phyloP scores from a whole-genome alignment of 2,113 vertebrate genomes.

The Anolis carolinensis region DNA sequence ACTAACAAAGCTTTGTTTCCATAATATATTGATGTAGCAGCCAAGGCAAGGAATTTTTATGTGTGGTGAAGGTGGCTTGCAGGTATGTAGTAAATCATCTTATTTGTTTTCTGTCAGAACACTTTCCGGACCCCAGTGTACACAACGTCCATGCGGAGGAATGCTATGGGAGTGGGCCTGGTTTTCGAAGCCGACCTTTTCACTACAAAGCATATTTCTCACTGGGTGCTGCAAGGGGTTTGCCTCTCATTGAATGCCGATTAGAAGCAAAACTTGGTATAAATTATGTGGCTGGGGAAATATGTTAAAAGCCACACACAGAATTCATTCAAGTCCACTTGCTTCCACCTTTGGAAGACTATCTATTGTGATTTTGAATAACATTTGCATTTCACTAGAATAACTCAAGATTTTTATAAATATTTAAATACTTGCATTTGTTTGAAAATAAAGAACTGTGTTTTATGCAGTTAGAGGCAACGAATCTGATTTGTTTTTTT shows the following conservation, averaged over 20 bases:
- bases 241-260: conserved; percentile 90
- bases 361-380: background rate
- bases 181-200: conserved; percentile 93
- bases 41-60: background rate
- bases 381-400: background rate
- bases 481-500: background rate
- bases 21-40: background rate
- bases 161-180: conserved; percentile 89
- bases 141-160: conserved; percentile 89
- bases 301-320: background rate
- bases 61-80: background rate
- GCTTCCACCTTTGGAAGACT: background rate
- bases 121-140: conserved; percentile 92
- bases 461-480: background rate
- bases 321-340: background rate
- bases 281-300: rapidly evolving
- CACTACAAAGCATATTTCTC: conserved; percentile 86
- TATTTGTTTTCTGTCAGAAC: conserved; percentile 71
- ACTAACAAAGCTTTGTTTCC: background rate
- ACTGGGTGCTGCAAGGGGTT: conserved; percentile 93
- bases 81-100: too few species aligned
- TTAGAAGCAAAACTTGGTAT: conserved; percentile 8
- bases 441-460: background rate
- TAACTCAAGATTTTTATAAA: background rate
- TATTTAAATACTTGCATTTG: background rate